phyloP scores from a whole-genome alignment of 2,113 vertebrate genomes.

The Aphyosemion australe region DNA sequence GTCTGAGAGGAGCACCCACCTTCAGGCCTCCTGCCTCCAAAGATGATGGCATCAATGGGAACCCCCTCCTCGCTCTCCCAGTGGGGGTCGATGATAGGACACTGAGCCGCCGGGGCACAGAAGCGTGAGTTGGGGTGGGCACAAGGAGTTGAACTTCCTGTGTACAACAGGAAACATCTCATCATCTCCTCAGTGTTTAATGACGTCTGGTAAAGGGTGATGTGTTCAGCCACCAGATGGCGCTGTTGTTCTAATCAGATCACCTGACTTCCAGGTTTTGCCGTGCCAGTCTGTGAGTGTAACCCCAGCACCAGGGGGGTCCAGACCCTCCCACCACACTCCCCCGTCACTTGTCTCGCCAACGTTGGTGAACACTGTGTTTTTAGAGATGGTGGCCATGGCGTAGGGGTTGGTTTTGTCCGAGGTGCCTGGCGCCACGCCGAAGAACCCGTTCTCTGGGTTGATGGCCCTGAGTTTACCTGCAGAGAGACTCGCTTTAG shows the following conservation, averaged over 20 bases:
- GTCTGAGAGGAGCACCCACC: slow-evolving; percentile 71
- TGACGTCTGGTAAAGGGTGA: not conserved
- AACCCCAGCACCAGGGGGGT: slow-evolving; percentile 76
- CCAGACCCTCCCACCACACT: slow-evolving; percentile 94
- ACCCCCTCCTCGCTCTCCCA: slow-evolving; percentile 94
- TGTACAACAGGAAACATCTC: not conserved
- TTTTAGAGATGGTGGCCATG: slow-evolving; percentile 89
- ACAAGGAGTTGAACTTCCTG: slow-evolving; percentile 77
- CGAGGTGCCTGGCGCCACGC: slow-evolving; percentile 94
- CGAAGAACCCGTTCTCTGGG: slow-evolving; percentile 98
- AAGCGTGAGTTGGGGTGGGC: slow-evolving; percentile 97
- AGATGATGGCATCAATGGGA: slow-evolving; percentile 94
- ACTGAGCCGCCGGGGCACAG: slow-evolving; percentile 92
- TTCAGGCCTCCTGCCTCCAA: slow-evolving; percentile 92
- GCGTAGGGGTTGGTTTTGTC: slow-evolving; percentile 96
- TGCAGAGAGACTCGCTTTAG: slow-evolving; percentile 47
- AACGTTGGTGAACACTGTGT: slow-evolving; percentile 96
- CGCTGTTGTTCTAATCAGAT: not conserved
- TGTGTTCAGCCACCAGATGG: slow-evolving; percentile 11
- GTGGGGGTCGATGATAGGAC: slow-evolving; percentile 92
- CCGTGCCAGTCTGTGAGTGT: slow-evolving; percentile 91
- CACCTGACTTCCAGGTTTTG: slow-evolving; percentile 83
- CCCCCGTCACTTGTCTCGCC: slow-evolving; percentile 94
- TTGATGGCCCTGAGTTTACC: slow-evolving; percentile 97
- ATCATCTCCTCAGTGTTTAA: not conserved